Percentiles rank a stretch among this genome's conserved stretches.
Evolutionary conservation across 1,140 invertebrate species (phyloP).

Genomic region (Lycorma delicatula): DNA sequence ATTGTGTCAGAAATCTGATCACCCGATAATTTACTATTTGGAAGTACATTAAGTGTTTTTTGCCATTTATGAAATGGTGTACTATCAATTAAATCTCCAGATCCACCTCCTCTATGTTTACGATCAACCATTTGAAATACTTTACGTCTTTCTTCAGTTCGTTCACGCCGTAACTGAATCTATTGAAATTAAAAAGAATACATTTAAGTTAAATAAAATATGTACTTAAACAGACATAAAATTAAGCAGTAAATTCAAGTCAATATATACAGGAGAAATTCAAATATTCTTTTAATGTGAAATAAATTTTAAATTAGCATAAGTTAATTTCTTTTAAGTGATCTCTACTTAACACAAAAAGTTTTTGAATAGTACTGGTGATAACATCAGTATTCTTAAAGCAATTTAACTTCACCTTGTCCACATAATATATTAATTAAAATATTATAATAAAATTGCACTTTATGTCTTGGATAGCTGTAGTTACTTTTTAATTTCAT

Average conservation of each 20-base stretch:
- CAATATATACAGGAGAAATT: neutral
- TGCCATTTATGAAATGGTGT: conserved; percentile 56
- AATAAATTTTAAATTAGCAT: conserved; percentile 4
- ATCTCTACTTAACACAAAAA: neutral
- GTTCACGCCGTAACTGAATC: conserved; percentile 73
- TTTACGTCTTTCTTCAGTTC: conserved; percentile 86
- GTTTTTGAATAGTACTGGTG: neutral
- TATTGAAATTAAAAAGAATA: conserved; percentile 32
- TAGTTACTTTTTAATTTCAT: too few species aligned
- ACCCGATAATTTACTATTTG: conserved; percentile 33
- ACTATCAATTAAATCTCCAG: conserved; percentile 43
- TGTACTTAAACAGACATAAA: neutral
- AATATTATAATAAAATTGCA: too few species aligned
- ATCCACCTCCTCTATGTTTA: conserved; percentile 43
- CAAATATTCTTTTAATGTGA: neutral
- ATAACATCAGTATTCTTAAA: too few species aligned
- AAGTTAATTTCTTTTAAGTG: neutral
- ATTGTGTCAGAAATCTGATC: conserved; percentile 22
- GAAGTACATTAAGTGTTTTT: conserved; percentile 47
- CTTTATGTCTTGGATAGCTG: too few species aligned
- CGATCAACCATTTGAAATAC: conserved; percentile 79
- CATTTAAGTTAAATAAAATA: neutral
- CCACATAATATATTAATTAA: too few species aligned
- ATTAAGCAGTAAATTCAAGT: neutral
- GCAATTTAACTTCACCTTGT: too few species aligned